These are phyloP conservation scores for Archilochus colubris DNA, from an alignment of 2,113 vertebrate species.

Conservation along the genomic window DNA sequence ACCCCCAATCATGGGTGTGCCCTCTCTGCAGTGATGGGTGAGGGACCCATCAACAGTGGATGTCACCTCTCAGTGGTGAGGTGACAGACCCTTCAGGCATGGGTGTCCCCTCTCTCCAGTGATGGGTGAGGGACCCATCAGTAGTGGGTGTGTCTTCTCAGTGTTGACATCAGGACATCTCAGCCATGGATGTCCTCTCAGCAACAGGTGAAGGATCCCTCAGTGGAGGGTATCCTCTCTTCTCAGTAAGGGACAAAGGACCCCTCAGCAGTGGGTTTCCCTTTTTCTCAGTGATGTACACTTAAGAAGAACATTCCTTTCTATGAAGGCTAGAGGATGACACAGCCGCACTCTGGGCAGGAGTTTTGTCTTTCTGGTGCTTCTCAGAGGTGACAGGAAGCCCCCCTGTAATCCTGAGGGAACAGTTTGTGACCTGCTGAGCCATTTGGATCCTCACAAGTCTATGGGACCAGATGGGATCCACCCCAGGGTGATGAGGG, in stretches of 20 bases:
- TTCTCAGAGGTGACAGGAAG: not conserved
- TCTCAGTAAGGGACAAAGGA: not conserved
- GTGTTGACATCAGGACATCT: too few species aligned
- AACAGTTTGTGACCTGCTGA: too few species aligned
- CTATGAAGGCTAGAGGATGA: not conserved
- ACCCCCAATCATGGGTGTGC: accelerated
- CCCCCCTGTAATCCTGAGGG: too few species aligned
- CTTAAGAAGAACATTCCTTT: not conserved
- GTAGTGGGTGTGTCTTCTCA: too few species aligned
- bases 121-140: not conserved
- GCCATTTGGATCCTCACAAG: too few species aligned
- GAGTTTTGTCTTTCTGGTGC: not conserved
- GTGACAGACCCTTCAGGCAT: accelerated
- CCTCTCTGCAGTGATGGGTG: not conserved
- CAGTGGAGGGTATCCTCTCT: accelerated
- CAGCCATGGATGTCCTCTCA: not conserved
- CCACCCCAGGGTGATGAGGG: too few species aligned
- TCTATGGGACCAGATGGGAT: too few species aligned
- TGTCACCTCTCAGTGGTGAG: not conserved
- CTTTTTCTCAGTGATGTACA: not conserved
- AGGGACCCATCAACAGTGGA: not conserved
- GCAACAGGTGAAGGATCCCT: too few species aligned
- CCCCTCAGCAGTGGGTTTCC: accelerated
- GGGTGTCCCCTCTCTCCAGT: not conserved
- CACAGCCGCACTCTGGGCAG: accelerated